Evolutionary conservation across 2,888 invertebrate genomes (phyloP), one percentile per base, ranked within the genome.

Genomic region (Drosophila rubida): DNA sequence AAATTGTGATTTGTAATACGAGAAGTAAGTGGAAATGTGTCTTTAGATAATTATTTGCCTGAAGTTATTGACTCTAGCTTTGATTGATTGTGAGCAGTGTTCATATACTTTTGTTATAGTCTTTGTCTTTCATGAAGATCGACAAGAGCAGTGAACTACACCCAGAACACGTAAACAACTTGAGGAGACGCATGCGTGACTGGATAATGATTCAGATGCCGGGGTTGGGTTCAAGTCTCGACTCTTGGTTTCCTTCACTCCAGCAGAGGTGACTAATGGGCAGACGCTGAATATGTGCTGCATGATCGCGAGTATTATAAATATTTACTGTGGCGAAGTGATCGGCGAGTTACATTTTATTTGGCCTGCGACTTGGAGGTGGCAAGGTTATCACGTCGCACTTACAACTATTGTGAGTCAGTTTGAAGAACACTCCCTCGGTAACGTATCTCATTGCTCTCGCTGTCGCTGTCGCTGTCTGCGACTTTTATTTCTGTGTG

Each of bases 331-430:
- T 51, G 45, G 35, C 44, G 50, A 64, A 55, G 37, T 64, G 42
- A 16, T 23, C 39, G 50, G 4, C 19, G 14, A 30, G 39, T 30
- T 35, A 22, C 27, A 44, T 13, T 39, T 37, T 48, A 57, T 55
- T 50, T 68, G 44, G 11, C 7, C 23, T 35, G 16, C 11, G 11
- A 19, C 42, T 37, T 44, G 30, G 39, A 45, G 74, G 58, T 51
- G 78, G 35, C 68, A 42, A 53, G 74, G 74, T 77, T 77, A 77
- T 74, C 74, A 58, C 51, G 41, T 42, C 11, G 14, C 16, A 35
- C 22, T 35, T 45, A 53, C 55, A 72, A 27, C 39, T 48, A 19
- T 48, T 32, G 30, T 73, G 73, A 76, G 55, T 77, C 73, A 76
- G 67, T 60, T 16, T 57, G 19, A 19, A n/a, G 30, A 41, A 45